Evolutionary conservation across 2,113 vertebrate species (phyloP), one percentile per base, ranked within the genome.

Genomic region (Chloropsis cyanopogon): DNA sequence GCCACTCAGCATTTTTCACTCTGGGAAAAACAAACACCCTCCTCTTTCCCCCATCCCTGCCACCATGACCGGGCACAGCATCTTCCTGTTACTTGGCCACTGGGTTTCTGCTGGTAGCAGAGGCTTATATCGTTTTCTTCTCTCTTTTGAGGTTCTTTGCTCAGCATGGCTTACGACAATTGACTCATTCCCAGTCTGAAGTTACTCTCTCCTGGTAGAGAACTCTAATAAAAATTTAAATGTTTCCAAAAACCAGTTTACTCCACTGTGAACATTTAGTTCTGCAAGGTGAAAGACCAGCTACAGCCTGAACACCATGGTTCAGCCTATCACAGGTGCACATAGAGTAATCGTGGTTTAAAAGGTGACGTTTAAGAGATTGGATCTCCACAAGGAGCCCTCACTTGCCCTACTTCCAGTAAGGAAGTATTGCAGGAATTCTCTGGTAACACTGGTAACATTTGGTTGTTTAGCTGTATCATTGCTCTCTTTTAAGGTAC

Each of bases 351-450:
- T 11, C 21, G 11, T 2, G 6, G 33, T 68, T 88, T 46, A 54
- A 63, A 65, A 35, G 22, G 25, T 31, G 50, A 54, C 54, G 47
- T 28, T 52, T n/a, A 41, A 53, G 13, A 83, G 11, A 28, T 0
- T 1, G 1, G n/a, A 75, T 54, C 54, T 82, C 61, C 2, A 3
- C 0, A 1, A 82, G 29, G 25, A 80, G 26, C 8, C 3, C 18
- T 59, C 0, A 2, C 15, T 68, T 77, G 7, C 65, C 28, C 19
- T 26, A 3, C 7, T 64, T 33, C 35, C 66, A 72, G 15, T 33
- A 56, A 52, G 41, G 41, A 82, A 63, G 13, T 20, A 63, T 18
- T 41, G 65, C 2, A 25, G 33, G 15, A 49, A 59, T 50, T 25
- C 22, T 76, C 44, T n/a, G n/a, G 2, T 5, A 46, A 61, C 12